Conservation (phyloP, 2,888 invertebrate genomes). For the Xanthia icteritia region DNA sequence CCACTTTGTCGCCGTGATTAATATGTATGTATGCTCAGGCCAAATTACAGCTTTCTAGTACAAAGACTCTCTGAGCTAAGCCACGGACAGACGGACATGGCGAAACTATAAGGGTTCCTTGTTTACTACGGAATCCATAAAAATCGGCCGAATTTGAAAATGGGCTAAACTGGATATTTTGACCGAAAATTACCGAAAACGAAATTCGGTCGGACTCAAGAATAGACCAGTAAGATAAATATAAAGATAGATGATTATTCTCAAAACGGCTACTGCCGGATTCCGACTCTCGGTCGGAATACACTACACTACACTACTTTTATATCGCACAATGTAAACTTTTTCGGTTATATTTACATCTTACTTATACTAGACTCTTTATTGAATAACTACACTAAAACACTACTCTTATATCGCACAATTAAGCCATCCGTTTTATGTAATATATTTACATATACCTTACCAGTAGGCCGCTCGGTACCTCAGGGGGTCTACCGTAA, state of each 20-base stretch:
- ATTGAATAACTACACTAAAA: slow-evolving; percentile 4
- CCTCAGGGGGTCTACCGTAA: slow-evolving; percentile 23
- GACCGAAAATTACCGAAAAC: neutral
- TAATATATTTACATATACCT: slow-evolving; percentile 15
- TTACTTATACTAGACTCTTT: slow-evolving; percentile 15
- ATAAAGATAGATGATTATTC: neutral
- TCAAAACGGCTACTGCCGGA: slow-evolving; percentile 11
- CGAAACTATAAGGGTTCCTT: too few species aligned
- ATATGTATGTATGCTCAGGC: too few species aligned
- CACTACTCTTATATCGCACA: slow-evolving; percentile 16
- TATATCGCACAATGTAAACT: slow-evolving; percentile 14
- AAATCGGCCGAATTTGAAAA: neutral
- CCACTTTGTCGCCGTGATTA: too few species aligned
- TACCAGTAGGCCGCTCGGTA: slow-evolving; percentile 45
- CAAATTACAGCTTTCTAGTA: too few species aligned
- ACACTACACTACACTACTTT: slow-evolving; percentile 21
- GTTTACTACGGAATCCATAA: neutral
- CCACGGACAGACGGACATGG: too few species aligned
- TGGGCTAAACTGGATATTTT: neutral
- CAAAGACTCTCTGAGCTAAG: too few species aligned
- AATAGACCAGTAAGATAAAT: neutral
- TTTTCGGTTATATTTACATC: slow-evolving; percentile 20
- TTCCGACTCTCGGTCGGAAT: slow-evolving; percentile 20
- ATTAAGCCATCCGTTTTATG: neutral
- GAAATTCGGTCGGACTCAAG: neutral